A percentile compares a stretch with the other conserved stretches of the same genome.
phyloP scores from a whole-genome alignment of 1,140 invertebrate genomes.

The Lepidurus arcticus region DNA sequence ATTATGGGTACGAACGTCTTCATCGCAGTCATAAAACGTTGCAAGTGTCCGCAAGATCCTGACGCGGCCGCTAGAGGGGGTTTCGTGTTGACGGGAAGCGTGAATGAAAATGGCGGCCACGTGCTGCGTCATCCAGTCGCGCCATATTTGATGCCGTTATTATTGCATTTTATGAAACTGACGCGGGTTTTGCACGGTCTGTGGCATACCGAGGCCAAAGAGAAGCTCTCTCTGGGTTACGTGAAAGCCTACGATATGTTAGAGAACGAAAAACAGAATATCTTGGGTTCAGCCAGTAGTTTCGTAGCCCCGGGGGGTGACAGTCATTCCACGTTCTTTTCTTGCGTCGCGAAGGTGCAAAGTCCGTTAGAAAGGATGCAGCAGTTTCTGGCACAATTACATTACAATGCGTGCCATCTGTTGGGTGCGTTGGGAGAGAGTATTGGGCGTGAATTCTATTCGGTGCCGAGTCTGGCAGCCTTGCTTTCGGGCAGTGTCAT shows the following conservation, averaged over 20 bases:
- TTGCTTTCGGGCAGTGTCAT: conserved; percentile 43
- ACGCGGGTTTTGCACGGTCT: conserved; percentile 70
- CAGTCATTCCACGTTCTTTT: conserved; percentile 45
- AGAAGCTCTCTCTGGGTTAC: conserved; percentile 59
- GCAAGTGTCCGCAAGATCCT: conserved; percentile 63
- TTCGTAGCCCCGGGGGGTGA: background rate
- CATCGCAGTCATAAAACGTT: conserved; percentile 75
- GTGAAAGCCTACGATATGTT: conserved; percentile 60
- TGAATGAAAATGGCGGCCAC: conserved; percentile 66
- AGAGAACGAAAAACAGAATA: conserved; percentile 62
- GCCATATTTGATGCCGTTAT: conserved; percentile 66
- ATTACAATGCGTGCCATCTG: conserved; percentile 70
- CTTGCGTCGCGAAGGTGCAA: conserved; percentile 46
- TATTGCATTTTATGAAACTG: conserved; percentile 68
- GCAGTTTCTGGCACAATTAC: conserved; percentile 61
- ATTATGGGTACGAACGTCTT: conserved; percentile 66
- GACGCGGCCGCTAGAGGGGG: conserved; percentile 71
- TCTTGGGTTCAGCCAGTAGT: conserved; percentile 52
- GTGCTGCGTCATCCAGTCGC: conserved; percentile 78
- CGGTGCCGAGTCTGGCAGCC: conserved; percentile 44
- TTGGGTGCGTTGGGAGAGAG: conserved; percentile 69
- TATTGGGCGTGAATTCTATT: conserved; percentile 75
- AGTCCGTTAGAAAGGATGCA: conserved; percentile 72
- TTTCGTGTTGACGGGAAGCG: conserved; percentile 58
- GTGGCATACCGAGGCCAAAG: conserved; percentile 61